Conservation (phyloP, 1,140 invertebrate genomes). For the Archivesica marissinica region DNA sequence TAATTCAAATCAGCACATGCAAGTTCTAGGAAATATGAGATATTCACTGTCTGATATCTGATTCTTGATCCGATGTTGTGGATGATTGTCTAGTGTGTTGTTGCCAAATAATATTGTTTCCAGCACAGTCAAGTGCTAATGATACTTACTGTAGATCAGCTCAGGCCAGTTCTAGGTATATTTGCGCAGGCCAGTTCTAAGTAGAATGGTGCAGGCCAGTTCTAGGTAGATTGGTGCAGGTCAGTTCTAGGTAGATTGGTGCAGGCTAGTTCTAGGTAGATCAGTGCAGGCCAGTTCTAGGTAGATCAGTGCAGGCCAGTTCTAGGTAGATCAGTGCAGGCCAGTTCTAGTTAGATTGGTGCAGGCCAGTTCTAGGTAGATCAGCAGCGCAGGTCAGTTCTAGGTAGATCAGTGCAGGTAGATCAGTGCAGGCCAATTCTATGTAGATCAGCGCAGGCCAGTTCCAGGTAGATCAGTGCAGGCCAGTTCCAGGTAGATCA, state of each 20-base stretch:
- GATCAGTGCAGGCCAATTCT: conserved; percentile 44
- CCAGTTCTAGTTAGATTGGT: conserved; percentile 13
- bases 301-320: background rate
- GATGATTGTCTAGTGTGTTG: background rate
- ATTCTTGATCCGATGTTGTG: background rate
- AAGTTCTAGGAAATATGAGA: conserved; percentile 4
- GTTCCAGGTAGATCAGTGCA: conserved; percentile 1
- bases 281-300: conserved; percentile 10
- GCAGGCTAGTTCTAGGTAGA: conserved; percentile 25
- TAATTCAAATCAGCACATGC: background rate
- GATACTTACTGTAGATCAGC: conserved; percentile 12
- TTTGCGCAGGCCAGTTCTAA: conserved; percentile 3
- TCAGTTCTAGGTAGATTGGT: too few species aligned
- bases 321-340: conserved; percentile 41
- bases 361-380: background rate
- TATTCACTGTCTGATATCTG: background rate
- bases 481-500: conserved; percentile 15
- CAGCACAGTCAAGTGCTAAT: conserved; percentile 58
- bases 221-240: background rate
- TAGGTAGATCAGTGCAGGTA: too few species aligned
- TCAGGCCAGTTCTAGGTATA: background rate
- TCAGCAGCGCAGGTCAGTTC: conserved; percentile 10
- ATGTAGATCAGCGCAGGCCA: conserved; percentile 10
- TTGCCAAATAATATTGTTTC: background rate
- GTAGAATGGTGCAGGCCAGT: background rate